Percentiles rank a stretch among this genome's conserved stretches.
Evolutionary conservation across 2,888 invertebrate genomes (phyloP).

Genomic region (Aleiodes leptofemur): DNA sequence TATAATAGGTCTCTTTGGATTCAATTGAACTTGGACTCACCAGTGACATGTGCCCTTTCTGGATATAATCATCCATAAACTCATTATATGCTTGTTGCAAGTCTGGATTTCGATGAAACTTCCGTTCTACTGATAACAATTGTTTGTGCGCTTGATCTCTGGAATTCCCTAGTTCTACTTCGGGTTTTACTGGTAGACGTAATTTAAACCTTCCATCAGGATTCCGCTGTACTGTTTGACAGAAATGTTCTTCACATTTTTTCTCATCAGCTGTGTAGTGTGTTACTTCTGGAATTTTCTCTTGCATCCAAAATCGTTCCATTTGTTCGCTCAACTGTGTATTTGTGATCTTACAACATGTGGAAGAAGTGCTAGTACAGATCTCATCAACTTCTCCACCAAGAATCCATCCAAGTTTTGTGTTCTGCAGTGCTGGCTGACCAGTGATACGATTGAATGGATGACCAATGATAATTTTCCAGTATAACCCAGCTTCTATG

Average conservation of each 20-base stretch:
- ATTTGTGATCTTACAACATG: constrained; percentile 33
- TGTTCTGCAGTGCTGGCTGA: constrained; percentile 48
- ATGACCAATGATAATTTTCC: constrained; percentile 40
- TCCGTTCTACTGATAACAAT: constrained; percentile 54
- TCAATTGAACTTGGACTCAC: background rate
- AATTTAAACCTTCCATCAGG: constrained; percentile 47
- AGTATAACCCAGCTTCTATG: constrained; percentile 42
- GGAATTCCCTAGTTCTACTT: constrained; percentile 53
- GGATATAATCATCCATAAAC: constrained; percentile 57
- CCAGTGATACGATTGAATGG: constrained; percentile 27
- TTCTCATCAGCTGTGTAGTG: constrained; percentile 49
- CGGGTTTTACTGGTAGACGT: constrained; percentile 46
- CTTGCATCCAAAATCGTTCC: constrained; percentile 59
- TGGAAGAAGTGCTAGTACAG: background rate
- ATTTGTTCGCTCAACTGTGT: constrained; percentile 41
- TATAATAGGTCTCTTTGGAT: constrained; percentile 4
- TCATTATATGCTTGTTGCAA: constrained; percentile 48
- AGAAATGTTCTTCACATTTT: constrained; percentile 55
- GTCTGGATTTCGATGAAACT: constrained; percentile 42
- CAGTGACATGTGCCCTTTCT: constrained; percentile 55
- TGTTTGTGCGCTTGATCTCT: constrained; percentile 49
- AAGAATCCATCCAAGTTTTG: constrained; percentile 51
- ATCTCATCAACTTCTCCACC: constrained; percentile 35
- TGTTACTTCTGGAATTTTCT: constrained; percentile 47
- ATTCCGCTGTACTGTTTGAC: constrained; percentile 46